Evolutionary conservation across 2,888 invertebrate genomes (phyloP), one percentile per base, ranked within the genome.

Genomic region (Drosophila mulleri): DNA sequence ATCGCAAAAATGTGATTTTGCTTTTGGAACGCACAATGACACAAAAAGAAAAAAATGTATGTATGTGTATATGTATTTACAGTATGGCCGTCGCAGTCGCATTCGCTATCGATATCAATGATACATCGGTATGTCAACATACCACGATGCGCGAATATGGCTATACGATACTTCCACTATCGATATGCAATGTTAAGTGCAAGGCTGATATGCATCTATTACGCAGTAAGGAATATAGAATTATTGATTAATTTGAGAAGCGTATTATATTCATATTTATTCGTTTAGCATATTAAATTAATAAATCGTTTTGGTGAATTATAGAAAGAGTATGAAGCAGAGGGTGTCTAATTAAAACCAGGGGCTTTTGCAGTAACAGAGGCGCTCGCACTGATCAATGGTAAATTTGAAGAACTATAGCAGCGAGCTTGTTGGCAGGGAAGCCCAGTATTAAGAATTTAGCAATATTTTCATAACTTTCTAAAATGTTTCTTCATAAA

Each of bases 41-140:
- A 84, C 80, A 81, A 83, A 83, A 82, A 84, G 82, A 84, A 82
- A 83, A 78, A 80, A 80, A 67, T 80, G 80, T 80, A 87, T 81
- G 80, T 78, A 80, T 78, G 79, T 78, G 79, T 79, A 78, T 79
- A 79, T 79, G 80, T 72, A 78, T 76, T 79, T 75, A 78, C 75
- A 78, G 79, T 78, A 78, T 78, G 75, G 79, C 78, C 67, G 79
- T 78, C 77, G 77, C 70, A 70, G 57, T 78, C 67, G 63, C 45
- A 26, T 64, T 65, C 37, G 52, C 8, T 67, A 78, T 72, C 79
- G 79, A 75, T 79, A 69, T 9, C 29, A 12, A 20, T 18, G 18
- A 42, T 23, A 54, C 35, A 59, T 66, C 57, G 64, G 63, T 48
- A 72, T 58, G 56, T 26, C 23, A 52, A 9, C 54, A 52, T 56